Evolutionary conservation across 2,888 invertebrate genomes (phyloP).

Genomic region (Zygogramma bicolorata): DNA sequence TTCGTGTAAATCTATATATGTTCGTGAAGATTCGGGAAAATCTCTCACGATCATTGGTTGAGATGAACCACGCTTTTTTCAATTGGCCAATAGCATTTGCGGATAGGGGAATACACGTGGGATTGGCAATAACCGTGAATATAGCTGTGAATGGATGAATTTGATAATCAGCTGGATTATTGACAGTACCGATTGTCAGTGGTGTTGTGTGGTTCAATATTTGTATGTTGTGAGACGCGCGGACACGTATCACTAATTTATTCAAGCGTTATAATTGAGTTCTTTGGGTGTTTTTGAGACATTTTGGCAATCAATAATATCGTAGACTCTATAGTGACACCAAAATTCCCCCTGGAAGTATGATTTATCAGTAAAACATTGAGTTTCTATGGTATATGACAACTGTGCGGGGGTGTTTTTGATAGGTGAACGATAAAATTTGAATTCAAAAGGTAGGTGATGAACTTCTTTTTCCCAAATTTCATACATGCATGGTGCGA

Average conservation of each 20-base stretch:
- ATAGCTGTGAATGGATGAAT: constrained; percentile 40
- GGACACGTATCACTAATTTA: constrained; percentile 39
- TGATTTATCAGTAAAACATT: constrained; percentile 11
- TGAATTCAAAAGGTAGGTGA: constrained; percentile 11
- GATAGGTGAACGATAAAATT: constrained; percentile 24
- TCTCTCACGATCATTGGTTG: neutral
- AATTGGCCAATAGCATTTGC: neutral
- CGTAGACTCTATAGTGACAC: neutral
- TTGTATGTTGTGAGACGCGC: constrained; percentile 33
- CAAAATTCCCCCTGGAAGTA: neutral
- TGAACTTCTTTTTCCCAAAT: neutral
- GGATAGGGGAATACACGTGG: constrained; percentile 1
- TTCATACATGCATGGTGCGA: constrained; percentile 2
- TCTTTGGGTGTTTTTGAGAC: neutral
- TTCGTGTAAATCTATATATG: too few relatives aligned
- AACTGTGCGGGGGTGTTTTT: constrained; percentile 27
- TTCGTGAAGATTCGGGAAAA: neutral
- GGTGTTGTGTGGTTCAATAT: constrained; percentile 36
- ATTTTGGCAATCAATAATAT: neutral
- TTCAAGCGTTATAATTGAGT: constrained; percentile 33
- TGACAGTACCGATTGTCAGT: constrained; percentile 53
- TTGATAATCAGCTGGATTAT: constrained; percentile 52
- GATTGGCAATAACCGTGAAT: constrained; percentile 36
- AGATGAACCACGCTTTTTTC: neutral
- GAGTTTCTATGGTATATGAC: neutral